Conservation (phyloP, 2,888 invertebrate species). For the Leptopilina syphax region DNA sequence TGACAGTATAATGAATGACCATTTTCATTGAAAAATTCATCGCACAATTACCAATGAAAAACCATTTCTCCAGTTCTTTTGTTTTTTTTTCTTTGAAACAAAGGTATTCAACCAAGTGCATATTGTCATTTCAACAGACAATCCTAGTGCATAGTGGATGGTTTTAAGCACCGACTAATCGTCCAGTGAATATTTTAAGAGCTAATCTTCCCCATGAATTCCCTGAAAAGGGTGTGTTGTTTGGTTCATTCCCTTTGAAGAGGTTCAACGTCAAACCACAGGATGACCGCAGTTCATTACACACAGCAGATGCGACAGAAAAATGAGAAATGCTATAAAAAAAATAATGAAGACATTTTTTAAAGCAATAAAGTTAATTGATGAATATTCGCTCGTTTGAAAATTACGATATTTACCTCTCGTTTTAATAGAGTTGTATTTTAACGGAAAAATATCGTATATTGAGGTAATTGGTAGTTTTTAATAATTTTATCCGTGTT, state of each 20-base stretch:
- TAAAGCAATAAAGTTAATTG: constrained; percentile 3
- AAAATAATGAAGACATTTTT: background rate
- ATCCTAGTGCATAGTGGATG: constrained; percentile 41
- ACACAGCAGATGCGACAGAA: constrained; percentile 8
- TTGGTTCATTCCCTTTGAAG: constrained; percentile 42
- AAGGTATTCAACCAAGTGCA: constrained; percentile 18
- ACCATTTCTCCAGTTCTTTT: background rate
- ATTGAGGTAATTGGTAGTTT: too few species aligned
- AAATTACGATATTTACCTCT: background rate
- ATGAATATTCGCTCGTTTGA: too few species aligned
- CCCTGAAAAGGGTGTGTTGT: constrained; percentile 48
- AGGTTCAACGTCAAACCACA: constrained; percentile 40
- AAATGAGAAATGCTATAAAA: constrained; percentile 2
- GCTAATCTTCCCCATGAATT: constrained; percentile 61
- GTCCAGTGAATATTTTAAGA: constrained; percentile 69
- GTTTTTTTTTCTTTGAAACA: constrained; percentile 16
- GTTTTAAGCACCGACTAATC: constrained; percentile 63
- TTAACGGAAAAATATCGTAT: background rate
- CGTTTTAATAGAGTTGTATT: background rate
- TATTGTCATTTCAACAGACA: constrained; percentile 15
- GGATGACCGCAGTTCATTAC: constrained; percentile 27
- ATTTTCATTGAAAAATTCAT: constrained; percentile 2
- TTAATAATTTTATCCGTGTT: too few species aligned
- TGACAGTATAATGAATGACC: background rate
- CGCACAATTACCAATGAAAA: background rate